Evolutionary conservation across 2,797 vertebrate species (phyloP), one percentile per base, ranked within the genome.

Genomic region (Graptemys geographica): DNA sequence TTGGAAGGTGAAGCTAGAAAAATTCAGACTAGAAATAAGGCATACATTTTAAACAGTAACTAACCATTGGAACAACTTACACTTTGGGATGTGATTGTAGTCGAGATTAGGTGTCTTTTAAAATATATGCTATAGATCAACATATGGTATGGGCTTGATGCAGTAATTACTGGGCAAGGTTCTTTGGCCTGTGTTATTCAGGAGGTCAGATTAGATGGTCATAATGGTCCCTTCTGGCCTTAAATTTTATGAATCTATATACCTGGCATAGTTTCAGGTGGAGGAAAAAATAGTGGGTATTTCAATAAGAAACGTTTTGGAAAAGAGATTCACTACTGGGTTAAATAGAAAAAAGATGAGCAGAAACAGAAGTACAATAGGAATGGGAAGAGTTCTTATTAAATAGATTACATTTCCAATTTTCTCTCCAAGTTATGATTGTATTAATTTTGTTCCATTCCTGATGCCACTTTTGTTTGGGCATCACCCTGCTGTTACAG

Each of bases 381-480:
- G 11, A 79, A 65, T 56, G 16, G 83, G 51, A 16, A 87, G 11
- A 81, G 33, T 0, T 91, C 37, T 83, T 90, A 52, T 52, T 82
- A 53, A 87, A 53, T 18, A 81, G 88, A 83, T 25, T 37, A 55
- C 5, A 72, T 72, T 90, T 90, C 69, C 86, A n/a, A 52, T 37
- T 59, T 11, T 49, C 3, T 80, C 21, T 92, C 86, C 27, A 83
- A 44, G 1, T 81, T 84, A 92, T 37, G 88, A 95, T n/a, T 31
- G 37, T 83, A 33, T 57, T 47, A 81, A 84, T 74, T 84, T 95
- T 90, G 49, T 86, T 33, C 25, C 16, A 51, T 74, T 96, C 25
- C 11, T 62, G 57, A 52, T 56, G 33, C 33, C 27, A 18, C 65
- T 69, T 33, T 47, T 44, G 5, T 85, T 85, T 53, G 89, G 12